Base-by-base conservation (phyloP, 2,797 vertebrate genomes). In the Notolepis coatsorum region DNA sequence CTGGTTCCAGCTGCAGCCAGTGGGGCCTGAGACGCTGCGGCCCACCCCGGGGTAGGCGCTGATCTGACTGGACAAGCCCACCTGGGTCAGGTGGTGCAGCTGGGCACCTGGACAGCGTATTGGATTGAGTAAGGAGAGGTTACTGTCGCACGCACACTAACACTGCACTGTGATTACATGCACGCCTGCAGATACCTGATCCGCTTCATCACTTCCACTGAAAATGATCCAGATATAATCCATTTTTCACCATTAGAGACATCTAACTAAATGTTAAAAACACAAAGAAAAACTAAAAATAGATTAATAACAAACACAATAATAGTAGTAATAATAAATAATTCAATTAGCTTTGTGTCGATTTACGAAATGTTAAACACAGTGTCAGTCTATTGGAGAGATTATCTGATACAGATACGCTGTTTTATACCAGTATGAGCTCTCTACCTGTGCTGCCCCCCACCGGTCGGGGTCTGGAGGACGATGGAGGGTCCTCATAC, bases 1-100 rank as follows among this genome's bases (percentile, higher is more conserved):
- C 4, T 95, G 92, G 57, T 93, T 89, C 97, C 97, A 98, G 82
- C 94, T 94, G 55, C 95, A 93, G 51, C 94, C 94, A 0, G 93
- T 94, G 67, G 96, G 96, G 56, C 94, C 87, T 10, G 94, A 96
- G 75, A 94, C 91, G 57, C 94, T 94, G 86, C 96, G 95, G 69
- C 94, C 92, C 7, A 96, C 96, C 54, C 93, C 94, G 1, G 94
- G 93, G 85, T 96, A 97, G 2, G 90, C 91, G 18, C 94, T 91
- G 1, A 98, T 96, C 79, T 95, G 95, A 89, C 95, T 97, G 46
- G 95, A 96, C 76, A 99, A 85, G 53, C 96, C 97, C 90, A 98
- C 96, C 89, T 98, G 97, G 3, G 97, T 96, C 88, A 98, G 89
- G 84, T 98, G 97, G 84, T 99, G 97, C 65, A 97, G 94, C 88